phyloP scores from a whole-genome alignment of 1,140 invertebrate species.

The Euborellia annulipes region DNA sequence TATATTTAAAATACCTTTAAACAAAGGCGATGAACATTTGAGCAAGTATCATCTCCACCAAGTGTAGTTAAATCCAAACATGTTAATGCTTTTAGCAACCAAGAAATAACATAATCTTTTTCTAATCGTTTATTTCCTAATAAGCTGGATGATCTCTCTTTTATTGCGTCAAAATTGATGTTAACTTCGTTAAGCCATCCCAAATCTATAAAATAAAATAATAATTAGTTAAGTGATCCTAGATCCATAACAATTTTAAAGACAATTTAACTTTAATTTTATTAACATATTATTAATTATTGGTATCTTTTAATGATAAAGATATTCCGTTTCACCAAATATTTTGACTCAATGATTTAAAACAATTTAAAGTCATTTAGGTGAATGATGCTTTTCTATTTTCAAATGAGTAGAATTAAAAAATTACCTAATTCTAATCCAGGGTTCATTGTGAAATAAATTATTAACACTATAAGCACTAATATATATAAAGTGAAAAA shows the following conservation, averaged over 20 bases:
- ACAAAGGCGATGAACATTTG: constrained; percentile 67
- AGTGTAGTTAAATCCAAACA: constrained; percentile 89
- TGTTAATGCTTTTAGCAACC: constrained; percentile 63
- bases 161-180: constrained; percentile 41
- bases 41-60: constrained; percentile 69
- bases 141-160: constrained; percentile 32
- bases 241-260: no score
- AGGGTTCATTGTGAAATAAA: neutral
- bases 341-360: no score
- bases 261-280: no score
- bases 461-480: no score
- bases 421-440: constrained; percentile 1
- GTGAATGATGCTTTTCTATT: no score
- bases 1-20: constrained; percentile 49
- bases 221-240: neutral
- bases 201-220: constrained; percentile 31
- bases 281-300: no score
- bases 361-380: no score
- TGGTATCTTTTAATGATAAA: no score
- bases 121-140: constrained; percentile 26
- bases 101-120: constrained; percentile 44
- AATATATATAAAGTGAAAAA: no score
- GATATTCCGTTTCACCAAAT: no score
- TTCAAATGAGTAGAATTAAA: no score
- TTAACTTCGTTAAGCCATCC: constrained; percentile 36